Conservation (phyloP, 2,113 vertebrate species). For the Colius striatus region DNA sequence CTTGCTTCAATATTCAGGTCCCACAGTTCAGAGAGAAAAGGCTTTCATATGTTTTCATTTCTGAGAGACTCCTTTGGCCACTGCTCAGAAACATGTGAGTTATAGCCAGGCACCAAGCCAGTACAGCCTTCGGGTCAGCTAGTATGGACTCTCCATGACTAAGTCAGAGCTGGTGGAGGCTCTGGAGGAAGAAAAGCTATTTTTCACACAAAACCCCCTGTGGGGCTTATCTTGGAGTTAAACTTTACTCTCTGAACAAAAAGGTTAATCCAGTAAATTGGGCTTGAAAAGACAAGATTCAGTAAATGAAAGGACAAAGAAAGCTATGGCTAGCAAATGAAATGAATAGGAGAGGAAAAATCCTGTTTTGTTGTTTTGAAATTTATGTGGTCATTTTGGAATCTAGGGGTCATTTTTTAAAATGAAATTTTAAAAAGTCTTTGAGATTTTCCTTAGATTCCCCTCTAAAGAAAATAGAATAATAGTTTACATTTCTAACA, state of each 20-base stretch:
- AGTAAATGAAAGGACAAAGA: not conserved
- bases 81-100: not conserved
- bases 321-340: not conserved
- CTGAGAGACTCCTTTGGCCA: constrained; percentile 18
- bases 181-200: constrained; percentile 3
- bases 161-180: not conserved
- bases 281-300: not conserved
- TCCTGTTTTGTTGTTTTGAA: not conserved
- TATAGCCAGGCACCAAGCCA: constrained; percentile 33
- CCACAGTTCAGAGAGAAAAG: not conserved
- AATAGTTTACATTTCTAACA: not conserved
- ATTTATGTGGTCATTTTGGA: not conserved
- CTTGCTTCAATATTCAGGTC: not conserved
- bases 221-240: not conserved
- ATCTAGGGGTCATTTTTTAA: not conserved
- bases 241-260: not conserved
- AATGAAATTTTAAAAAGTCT: not conserved
- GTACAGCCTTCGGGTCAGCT: not conserved
- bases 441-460: not conserved
- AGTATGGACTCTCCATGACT: not conserved
- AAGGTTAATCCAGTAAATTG: constrained; percentile 35
- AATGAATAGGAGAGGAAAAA: not conserved
- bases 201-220: not conserved
- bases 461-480: not conserved
- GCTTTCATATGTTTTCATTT: constrained; percentile 27